Percentiles rank a stretch among this genome's conserved stretches.
phyloP scores from a whole-genome alignment of 2,797 vertebrate genomes.

The Etheostoma nigrum region DNA sequence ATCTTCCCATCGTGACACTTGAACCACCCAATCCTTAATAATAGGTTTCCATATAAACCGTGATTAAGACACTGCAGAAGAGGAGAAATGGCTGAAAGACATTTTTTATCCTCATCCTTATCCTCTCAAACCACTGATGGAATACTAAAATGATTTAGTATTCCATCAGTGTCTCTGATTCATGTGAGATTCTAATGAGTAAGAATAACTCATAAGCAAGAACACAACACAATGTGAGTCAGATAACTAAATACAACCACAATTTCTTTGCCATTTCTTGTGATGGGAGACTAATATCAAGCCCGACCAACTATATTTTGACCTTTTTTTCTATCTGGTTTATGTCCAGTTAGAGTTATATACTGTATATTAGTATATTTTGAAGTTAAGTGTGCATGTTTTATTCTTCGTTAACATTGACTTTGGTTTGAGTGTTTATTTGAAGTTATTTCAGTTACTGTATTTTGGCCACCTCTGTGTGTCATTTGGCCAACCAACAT shows the following conservation, averaged over 20 bases:
- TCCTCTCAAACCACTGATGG: constrained; percentile 14
- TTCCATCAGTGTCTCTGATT: no score
- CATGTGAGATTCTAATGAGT: not conserved
- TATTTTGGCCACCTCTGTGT: not conserved
- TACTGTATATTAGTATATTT: no score
- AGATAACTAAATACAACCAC: not conserved
- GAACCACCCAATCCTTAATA: constrained; percentile 26
- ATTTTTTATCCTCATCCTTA: constrained; percentile 27
- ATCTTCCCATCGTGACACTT: constrained; percentile 30
- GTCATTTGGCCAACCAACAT: not conserved
- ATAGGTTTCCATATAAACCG: constrained; percentile 28
- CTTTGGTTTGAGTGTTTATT: no score
- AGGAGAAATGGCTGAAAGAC: constrained; percentile 3
- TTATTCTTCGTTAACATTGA: not conserved
- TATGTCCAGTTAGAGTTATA: no score
- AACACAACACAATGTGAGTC: constrained; percentile 4
- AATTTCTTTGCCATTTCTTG: not conserved
- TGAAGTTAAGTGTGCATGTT: no score
- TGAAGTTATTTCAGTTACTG: not conserved
- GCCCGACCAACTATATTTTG: no score
- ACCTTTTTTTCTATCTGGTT: no score
- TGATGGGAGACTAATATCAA: not conserved
- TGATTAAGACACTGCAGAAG: constrained; percentile 11
- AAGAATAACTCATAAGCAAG: constrained; percentile 6
- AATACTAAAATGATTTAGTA: constrained; percentile 15